Percentiles rank a stretch among this genome's conserved stretches.
Evolutionary conservation across 92 coral and sea anemone species (phyloP).

Genomic region (Umimayanthus chanpuru): DNA sequence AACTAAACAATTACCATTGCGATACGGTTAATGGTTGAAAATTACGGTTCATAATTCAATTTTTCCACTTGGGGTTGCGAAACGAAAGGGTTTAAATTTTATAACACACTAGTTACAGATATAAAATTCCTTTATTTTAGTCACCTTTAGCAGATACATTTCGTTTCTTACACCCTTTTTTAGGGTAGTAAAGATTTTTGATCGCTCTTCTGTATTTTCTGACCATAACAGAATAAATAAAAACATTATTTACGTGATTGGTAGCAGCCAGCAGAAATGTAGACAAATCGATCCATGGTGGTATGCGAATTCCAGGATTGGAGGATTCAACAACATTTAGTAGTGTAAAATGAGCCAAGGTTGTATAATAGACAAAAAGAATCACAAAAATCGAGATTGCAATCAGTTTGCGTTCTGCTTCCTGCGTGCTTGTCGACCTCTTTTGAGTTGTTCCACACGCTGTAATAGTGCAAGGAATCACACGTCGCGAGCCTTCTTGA

Average conservation of each 20-base stretch:
- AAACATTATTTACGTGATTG: slow-evolving; percentile 49
- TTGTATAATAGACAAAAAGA: slow-evolving; percentile 45
- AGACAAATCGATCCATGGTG: slow-evolving; percentile 39
- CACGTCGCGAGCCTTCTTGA: slow-evolving; percentile 29
- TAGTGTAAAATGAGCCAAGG: slow-evolving; percentile 48
- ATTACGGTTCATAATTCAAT: no score
- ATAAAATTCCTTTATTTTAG: not conserved
- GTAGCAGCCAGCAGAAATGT: slow-evolving; percentile 49
- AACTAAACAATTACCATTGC: not conserved
- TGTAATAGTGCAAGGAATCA: not conserved
- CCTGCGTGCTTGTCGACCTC: not conserved
- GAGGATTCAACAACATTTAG: slow-evolving; percentile 48
- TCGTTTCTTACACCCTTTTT: not conserved
- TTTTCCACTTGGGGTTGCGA: not conserved
- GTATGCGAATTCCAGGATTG: slow-evolving; percentile 32
- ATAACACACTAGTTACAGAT: no score
- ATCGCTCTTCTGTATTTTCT: slow-evolving; percentile 49
- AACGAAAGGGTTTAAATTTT: not conserved
- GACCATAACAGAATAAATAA: slow-evolving; percentile 47
- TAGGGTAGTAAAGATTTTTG: slow-evolving; percentile 13
- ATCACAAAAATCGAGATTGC: slow-evolving; percentile 51
- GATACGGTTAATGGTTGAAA: no score
- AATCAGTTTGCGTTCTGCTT: slow-evolving; percentile 50
- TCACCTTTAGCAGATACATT: not conserved
- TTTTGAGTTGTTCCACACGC: not conserved